Percentiles rank a stretch among this genome's conserved stretches.
phyloP scores from a whole-genome alignment of 2,888 invertebrate species.

The Odiellus spinosus region DNA sequence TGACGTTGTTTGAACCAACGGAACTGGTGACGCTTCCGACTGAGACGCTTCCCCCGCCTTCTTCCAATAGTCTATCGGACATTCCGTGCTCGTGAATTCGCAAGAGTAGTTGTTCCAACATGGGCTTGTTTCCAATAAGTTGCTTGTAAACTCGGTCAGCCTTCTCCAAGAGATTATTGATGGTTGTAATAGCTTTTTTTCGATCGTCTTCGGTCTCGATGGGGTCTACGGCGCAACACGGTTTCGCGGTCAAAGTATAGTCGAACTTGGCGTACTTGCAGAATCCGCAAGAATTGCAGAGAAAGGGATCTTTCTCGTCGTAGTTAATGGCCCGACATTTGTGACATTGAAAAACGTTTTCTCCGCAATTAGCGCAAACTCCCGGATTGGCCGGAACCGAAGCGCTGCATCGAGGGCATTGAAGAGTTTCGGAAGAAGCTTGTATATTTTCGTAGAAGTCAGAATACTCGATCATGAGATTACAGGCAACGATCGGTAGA shows the following conservation, averaged over 20 bases:
- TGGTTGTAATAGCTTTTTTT: conserved; percentile 80
- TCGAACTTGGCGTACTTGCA: conserved; percentile 99
- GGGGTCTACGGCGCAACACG: conserved; percentile 91
- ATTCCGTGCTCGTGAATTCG: conserved; percentile 70
- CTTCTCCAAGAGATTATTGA: conserved; percentile 77
- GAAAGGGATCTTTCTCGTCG: conserved; percentile 95
- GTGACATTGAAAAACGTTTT: conserved; percentile 97
- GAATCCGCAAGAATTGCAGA: conserved; percentile 96
- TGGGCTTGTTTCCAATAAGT: conserved; percentile 73
- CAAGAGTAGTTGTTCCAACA: conserved; percentile 63
- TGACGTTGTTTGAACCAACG: conserved; percentile 50
- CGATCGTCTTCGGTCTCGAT: conserved; percentile 94
- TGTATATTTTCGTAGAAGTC: conserved; percentile 94
- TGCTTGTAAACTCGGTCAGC: conserved; percentile 88
- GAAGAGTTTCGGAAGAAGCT: conserved; percentile 79
- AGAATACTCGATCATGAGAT: conserved; percentile 94
- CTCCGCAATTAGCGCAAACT: conserved; percentile 90
- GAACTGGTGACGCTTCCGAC: conserved; percentile 36
- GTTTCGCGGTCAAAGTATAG: conserved; percentile 73
- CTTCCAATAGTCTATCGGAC: conserved; percentile 29
- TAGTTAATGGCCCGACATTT: conserved; percentile 98
- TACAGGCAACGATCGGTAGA: conserved; percentile 90
- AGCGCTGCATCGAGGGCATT: conserved; percentile 89
- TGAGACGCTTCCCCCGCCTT: conserved; percentile 22
- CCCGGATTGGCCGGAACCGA: conserved; percentile 95